These are phyloP conservation scores for Iphiclides podalirius DNA, from an alignment of 2,888 invertebrate genomes.

Conservation along the genomic window DNA sequence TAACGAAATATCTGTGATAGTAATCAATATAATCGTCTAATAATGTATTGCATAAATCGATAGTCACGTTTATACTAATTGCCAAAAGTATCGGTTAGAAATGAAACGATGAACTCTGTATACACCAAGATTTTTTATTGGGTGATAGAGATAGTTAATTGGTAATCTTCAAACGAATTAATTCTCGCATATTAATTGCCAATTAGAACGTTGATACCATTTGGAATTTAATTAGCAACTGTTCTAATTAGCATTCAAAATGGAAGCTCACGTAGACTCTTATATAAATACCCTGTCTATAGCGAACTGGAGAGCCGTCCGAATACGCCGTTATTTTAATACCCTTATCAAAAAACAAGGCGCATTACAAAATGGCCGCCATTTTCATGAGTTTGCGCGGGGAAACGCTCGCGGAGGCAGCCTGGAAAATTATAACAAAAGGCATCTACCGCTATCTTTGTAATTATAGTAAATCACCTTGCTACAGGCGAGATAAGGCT, in stretches of 20 bases:
- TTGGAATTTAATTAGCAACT: conserved; percentile 65
- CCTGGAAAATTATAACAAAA: conserved; percentile 80
- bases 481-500: conserved; percentile 77
- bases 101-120: too few species aligned
- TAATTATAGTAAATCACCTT: conserved; percentile 81
- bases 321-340: conserved; percentile 74
- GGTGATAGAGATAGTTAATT: background rate
- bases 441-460: conserved; percentile 80
- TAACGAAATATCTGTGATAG: too few species aligned
- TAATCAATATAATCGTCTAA: too few species aligned
- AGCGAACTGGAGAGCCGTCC: conserved; percentile 62
- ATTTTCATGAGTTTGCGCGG: conserved; percentile 77
- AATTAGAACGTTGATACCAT: conserved; percentile 24
- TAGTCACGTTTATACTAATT: too few species aligned
- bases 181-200: conserved; percentile 10
- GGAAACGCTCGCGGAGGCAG: conserved; percentile 70
- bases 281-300: conserved; percentile 53
- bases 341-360: conserved; percentile 80
- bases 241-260: conserved; percentile 71
- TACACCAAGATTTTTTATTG: too few species aligned
- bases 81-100: too few species aligned
- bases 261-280: conserved; percentile 69
- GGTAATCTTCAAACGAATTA: conserved; percentile 8
- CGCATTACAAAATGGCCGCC: conserved; percentile 78
- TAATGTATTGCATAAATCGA: too few species aligned